Conservation (phyloP, 2,113 vertebrate genomes). For the Isurus oxyrinchus region DNA sequence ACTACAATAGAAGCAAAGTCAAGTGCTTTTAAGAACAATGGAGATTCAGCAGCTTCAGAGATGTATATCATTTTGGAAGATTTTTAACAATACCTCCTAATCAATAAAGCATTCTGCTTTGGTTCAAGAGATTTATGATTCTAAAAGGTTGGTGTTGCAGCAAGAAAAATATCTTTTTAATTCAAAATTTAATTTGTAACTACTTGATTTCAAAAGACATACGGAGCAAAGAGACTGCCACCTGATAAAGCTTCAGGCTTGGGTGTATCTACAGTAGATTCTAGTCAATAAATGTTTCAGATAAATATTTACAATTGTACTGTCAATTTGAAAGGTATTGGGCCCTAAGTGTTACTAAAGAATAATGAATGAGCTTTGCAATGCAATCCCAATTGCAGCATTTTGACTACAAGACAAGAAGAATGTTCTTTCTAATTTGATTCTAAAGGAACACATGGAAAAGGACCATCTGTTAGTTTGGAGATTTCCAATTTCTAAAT, state of each 20-base stretch:
- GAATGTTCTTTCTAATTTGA: background rate
- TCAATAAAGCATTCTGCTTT: background rate
- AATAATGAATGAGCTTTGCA: background rate
- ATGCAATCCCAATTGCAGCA: background rate
- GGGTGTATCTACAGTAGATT: background rate
- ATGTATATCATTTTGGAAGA: background rate
- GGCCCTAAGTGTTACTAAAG: background rate
- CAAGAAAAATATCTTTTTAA: background rate
- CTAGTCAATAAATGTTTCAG: background rate
- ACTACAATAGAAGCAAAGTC: background rate
- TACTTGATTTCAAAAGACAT: background rate
- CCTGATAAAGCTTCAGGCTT: background rate
- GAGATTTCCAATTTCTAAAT: background rate
- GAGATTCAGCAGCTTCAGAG: background rate
- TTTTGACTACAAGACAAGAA: background rate
- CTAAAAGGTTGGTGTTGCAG: background rate
- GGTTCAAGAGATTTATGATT: background rate
- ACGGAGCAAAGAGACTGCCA: background rate
- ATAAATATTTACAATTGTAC: background rate
- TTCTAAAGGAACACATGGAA: too few relatives aligned
- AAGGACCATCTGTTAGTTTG: background rate
- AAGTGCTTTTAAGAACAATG: background rate
- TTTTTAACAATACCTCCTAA: background rate
- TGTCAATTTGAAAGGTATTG: background rate
- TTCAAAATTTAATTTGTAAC: background rate